These are phyloP conservation scores for Philopotamus ludificatus DNA, from an alignment of 1,140 invertebrate genomes.

Conservation along the genomic window DNA sequence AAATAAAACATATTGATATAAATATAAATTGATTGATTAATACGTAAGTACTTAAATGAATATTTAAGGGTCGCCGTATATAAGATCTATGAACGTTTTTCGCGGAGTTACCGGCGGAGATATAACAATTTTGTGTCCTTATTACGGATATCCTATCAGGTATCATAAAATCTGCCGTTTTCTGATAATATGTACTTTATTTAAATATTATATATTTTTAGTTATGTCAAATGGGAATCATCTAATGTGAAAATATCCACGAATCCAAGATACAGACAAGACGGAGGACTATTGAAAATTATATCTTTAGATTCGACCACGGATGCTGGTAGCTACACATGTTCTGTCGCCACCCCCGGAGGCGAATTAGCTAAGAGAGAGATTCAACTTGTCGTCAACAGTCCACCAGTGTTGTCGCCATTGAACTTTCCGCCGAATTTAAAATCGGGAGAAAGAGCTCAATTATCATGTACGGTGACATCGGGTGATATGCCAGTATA, in stretches of 20 bases:
- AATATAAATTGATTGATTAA: background rate
- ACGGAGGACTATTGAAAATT: constrained; percentile 73
- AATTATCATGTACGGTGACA: constrained; percentile 79
- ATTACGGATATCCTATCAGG: constrained; percentile 84
- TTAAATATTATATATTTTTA: constrained; percentile 39
- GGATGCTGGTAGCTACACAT: constrained; percentile 65
- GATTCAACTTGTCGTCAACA: constrained; percentile 64
- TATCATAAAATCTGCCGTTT: constrained; percentile 31
- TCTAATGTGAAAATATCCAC: constrained; percentile 41
- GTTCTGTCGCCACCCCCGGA: constrained; percentile 69
- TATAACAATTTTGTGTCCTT: constrained; percentile 79
- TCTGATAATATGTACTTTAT: constrained; percentile 11
- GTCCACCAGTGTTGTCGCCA: constrained; percentile 71
- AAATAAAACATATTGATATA: constrained; percentile 34
- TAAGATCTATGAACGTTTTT: constrained; percentile 76
- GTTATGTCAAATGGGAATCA: constrained; percentile 55
- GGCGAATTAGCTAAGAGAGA: constrained; percentile 69
- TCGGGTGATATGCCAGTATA: constrained; percentile 82
- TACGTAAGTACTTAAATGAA: background rate
- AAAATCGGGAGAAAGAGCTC: constrained; percentile 75
- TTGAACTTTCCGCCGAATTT: constrained; percentile 71
- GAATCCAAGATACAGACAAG: constrained; percentile 53
- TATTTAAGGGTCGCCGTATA: constrained; percentile 72
- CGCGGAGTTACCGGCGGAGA: constrained; percentile 81
- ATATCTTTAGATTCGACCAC: constrained; percentile 63